Evolutionary conservation across 2,797 vertebrate genomes (phyloP).

Genomic region (Sciurus carolinensis): DNA sequence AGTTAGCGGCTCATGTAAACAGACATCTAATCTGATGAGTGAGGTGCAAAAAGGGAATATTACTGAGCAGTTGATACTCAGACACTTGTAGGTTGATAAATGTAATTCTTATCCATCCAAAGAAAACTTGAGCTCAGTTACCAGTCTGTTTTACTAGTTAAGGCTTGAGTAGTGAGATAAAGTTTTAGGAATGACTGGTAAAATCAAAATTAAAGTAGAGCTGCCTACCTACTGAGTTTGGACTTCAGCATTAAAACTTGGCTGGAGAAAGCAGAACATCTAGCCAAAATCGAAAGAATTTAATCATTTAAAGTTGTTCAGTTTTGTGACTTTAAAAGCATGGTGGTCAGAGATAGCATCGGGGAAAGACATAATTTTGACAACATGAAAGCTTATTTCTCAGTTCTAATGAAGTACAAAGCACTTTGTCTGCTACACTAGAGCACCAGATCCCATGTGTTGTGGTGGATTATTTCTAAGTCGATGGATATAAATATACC

Average conservation of each 20-base stretch:
- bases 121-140: neutral
- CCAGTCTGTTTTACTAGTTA: neutral
- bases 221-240: neutral
- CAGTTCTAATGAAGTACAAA: neutral
- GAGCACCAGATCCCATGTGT: neutral
- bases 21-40: neutral
- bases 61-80: neutral
- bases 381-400: neutral
- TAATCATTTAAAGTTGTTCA: neutral
- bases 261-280: neutral
- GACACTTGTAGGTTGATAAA: neutral
- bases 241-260: neutral
- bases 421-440: neutral
- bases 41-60: neutral
- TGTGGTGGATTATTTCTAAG: neutral
- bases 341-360: neutral
- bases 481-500: constrained; percentile 33
- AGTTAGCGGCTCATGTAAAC: neutral
- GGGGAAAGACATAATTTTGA: neutral
- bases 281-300: neutral
- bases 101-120: neutral
- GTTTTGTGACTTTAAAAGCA: neutral
- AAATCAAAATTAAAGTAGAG: neutral
- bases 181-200: neutral
- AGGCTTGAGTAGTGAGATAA: neutral